Conservation (phyloP, 2,888 invertebrate species). For the Epinotia ramella region DNA sequence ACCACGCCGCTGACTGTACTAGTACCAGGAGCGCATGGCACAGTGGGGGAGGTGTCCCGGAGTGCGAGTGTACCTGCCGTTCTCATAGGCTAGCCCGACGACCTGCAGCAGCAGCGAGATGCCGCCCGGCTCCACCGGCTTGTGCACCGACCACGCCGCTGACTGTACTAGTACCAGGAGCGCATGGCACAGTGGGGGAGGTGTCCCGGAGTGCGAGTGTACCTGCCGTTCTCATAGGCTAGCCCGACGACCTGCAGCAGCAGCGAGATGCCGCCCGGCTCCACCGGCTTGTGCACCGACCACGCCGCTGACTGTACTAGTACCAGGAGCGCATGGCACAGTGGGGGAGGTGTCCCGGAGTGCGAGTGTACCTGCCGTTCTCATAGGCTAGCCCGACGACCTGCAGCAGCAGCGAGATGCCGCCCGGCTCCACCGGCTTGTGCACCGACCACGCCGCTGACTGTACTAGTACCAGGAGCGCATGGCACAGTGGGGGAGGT, state of each 20-base stretch:
- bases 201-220: constrained; percentile 35
- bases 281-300: constrained; percentile 87
- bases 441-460: constrained; percentile 88
- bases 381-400: constrained; percentile 96
- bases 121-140: constrained; percentile 92
- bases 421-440: constrained; percentile 92
- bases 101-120: constrained; percentile 93
- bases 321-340: not conserved
- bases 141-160: constrained; percentile 87
- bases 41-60: not conserved
- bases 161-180: constrained; percentile 88
- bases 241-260: constrained; percentile 94
- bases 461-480: constrained; percentile 86
- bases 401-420: constrained; percentile 91
- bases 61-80: constrained; percentile 86
- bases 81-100: constrained; percentile 94
- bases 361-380: constrained; percentile 87
- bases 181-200: not conserved
- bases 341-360: not conserved
- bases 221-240: constrained; percentile 94
- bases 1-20: constrained; percentile 90
- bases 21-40: not conserved
- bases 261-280: constrained; percentile 92
- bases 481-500: not conserved
- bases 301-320: constrained; percentile 91